Evolutionary conservation across 1,140 invertebrate species (phyloP).

Genomic region (Adelges cooleyi): DNA sequence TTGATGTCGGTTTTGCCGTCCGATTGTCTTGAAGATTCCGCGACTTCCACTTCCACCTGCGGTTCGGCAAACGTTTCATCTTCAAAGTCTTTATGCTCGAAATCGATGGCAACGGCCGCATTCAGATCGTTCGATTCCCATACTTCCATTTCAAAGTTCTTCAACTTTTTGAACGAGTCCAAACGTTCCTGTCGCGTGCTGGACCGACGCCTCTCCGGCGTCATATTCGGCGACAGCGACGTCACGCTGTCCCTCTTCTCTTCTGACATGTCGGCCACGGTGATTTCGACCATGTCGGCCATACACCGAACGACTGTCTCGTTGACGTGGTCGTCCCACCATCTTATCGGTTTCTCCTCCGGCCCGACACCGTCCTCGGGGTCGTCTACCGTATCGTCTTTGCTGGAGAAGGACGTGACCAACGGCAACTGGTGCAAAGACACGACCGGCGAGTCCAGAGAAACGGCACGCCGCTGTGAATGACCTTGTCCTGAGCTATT

Average conservation of each 20-base stretch:
- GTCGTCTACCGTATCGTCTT: conserved; percentile 61
- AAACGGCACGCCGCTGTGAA: conserved; percentile 65
- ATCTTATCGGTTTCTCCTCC: conserved; percentile 33
- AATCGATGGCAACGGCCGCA: conserved; percentile 31
- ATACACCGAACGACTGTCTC: conserved; percentile 18
- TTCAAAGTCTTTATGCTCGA: conserved; percentile 29
- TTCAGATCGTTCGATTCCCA: conserved; percentile 36
- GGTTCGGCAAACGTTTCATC: conserved; percentile 33
- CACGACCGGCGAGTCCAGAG: conserved; percentile 68
- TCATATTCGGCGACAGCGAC: conserved; percentile 5
- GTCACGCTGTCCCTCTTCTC: background rate
- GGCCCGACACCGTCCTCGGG: conserved; percentile 34
- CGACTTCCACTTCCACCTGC: background rate
- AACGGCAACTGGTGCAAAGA: conserved; percentile 61
- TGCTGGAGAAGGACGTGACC: conserved; percentile 74
- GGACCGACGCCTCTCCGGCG: conserved; percentile 33
- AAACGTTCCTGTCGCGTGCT: conserved; percentile 36
- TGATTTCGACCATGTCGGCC: conserved; percentile 2
- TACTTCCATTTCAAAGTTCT: conserved; percentile 36
- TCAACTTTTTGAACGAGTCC: conserved; percentile 36
- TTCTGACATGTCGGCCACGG: background rate
- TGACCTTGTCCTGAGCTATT: conserved; percentile 60
- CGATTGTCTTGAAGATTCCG: background rate
- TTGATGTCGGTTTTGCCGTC: background rate
- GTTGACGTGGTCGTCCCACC: background rate